These are phyloP conservation scores for Apodemus speciosus DNA, from an alignment of 2,113 vertebrate species.

Conservation along the genomic window DNA sequence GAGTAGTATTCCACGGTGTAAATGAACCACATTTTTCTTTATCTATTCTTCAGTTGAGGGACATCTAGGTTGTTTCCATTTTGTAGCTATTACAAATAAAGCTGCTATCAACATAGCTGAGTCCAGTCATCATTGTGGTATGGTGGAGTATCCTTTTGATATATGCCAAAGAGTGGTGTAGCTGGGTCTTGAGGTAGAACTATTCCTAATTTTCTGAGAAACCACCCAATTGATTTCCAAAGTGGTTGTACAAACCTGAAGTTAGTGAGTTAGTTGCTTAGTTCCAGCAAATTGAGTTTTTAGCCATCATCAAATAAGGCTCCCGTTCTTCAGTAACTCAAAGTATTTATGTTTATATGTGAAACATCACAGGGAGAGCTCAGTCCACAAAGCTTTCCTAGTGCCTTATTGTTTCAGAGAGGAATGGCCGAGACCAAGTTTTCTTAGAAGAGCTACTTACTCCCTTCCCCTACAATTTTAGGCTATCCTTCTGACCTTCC, in stretches of 20 bases:
- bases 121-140: no score
- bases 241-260: background rate
- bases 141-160: no score
- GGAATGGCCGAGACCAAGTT: background rate
- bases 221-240: no score
- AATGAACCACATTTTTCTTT: no score
- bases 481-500: background rate
- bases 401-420: background rate
- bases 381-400: background rate
- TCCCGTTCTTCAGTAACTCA: constrained; percentile 14
- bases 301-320: background rate
- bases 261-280: background rate
- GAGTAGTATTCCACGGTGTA: no score
- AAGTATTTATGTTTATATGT: constrained; percentile 11
- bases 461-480: background rate
- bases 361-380: background rate
- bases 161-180: no score
- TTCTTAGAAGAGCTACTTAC: background rate
- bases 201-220: no score
- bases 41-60: no score
- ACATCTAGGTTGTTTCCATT: no score
- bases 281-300: background rate
- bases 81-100: no score
- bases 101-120: no score
- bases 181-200: no score